Base-by-base conservation (phyloP, 1,140 invertebrate species). In the Trichomalopsis sarcophagae region DNA sequence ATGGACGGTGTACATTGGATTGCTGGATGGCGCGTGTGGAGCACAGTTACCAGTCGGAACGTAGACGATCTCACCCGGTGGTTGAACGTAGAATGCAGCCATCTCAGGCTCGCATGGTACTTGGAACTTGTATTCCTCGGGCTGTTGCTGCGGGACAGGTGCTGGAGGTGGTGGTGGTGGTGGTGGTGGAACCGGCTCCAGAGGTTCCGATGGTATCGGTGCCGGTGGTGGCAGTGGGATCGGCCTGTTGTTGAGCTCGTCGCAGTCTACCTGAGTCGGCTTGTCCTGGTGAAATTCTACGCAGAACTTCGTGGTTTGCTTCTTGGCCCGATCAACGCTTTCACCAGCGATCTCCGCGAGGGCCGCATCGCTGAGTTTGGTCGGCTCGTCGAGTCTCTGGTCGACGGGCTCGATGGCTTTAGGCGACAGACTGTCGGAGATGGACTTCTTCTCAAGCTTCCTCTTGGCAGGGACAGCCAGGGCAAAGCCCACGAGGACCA, bases 281-380 rank as follows among this genome's bases (percentile, higher is more conserved):
- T 82, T 81, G 40, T 85, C 84, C 47, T 79, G 84, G 10, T 84
- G 66, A 11, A 88, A 80, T 40, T 88, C 86, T 9, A 88, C 85
- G 84, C 88, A 88, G 81, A 87, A 87, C 6, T 86, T 87, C 30
- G 87, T 87, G 0, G 85, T 82, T 11, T 86, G 85, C 80, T 88
- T 88, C 75, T 62, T 71, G 23, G 68, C 68, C 17, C 68, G 68
- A 27, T 71, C 68, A 2, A 71, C 68, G n/a, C 11, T 71, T 3
- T 71, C 68, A 3, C 68, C 68, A 11, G 23, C 14, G 10, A 33
- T 13, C 68, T 71, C 68, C 68, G 30, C 30, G 27, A 71, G 27
- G 10, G 68, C 23, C 23, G 13, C 68, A 9, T 33, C 68, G 68
- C 68, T 33, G 68, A 71, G 23, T n/a, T 71, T 71, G 9, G 9